Percentiles rank a stretch among this genome's conserved stretches.
Conservation (phyloP, 2,888 invertebrate genomes). For the Dinocampus coccinellae region DNA sequence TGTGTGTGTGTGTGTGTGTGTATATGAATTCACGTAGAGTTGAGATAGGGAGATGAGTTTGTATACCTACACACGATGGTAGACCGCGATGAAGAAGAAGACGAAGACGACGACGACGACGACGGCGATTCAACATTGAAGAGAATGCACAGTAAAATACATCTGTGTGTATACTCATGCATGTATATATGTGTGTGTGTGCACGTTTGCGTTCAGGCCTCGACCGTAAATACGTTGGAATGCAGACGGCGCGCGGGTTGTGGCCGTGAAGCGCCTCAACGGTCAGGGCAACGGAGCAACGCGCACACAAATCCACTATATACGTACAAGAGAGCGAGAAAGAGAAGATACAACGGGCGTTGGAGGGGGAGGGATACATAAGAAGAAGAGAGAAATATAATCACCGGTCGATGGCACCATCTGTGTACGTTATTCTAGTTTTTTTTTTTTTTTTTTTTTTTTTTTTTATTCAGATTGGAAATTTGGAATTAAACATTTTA, state of each 20-base stretch:
- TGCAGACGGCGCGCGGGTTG: slow-evolving; percentile 51
- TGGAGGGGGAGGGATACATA: too few species aligned
- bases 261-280: slow-evolving; percentile 40
- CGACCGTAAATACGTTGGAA: slow-evolving; percentile 54
- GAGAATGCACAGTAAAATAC: slow-evolving; percentile 45
- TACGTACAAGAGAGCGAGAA: slow-evolving; percentile 36
- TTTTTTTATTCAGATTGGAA: too few species aligned
- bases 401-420: slow-evolving; percentile 17
- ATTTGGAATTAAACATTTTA: too few species aligned
- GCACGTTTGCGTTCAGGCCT: slow-evolving; percentile 32
- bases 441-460: slow-evolving; percentile 24
- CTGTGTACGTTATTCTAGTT: slow-evolving; percentile 12
- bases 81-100: background rate
- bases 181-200: too few species aligned
- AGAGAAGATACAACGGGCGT: too few species aligned
- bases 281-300: slow-evolving; percentile 39
- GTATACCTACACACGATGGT: background rate
- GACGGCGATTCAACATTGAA: slow-evolving; percentile 18
- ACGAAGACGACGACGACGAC: background rate
- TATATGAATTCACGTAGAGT: background rate
- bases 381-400: background rate
- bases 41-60: background rate
- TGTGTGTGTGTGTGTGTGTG: background rate
- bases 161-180: too few species aligned
- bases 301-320: background rate